Conservation (phyloP, 2,888 invertebrate genomes). For the Ommatoiulus sabulosus region DNA sequence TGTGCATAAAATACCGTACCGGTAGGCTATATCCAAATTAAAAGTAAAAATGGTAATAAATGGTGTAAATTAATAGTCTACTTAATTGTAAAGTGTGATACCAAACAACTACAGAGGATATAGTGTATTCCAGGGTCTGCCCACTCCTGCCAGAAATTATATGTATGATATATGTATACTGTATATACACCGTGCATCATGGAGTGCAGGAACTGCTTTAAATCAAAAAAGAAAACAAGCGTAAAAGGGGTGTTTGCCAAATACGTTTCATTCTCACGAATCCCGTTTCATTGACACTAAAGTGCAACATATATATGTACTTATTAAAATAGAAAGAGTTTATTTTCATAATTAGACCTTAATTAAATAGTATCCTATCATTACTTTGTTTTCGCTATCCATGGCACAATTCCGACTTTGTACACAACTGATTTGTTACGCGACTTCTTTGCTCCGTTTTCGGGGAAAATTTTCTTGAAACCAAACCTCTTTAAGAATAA, state of each 20-base stretch:
- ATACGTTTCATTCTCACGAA: background rate
- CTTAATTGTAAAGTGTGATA: too few species aligned
- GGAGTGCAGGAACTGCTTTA: too few species aligned
- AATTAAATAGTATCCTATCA: background rate
- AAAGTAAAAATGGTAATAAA: too few species aligned
- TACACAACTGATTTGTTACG: background rate
- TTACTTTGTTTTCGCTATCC: background rate
- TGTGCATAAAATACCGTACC: too few species aligned
- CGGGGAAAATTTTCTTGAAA: background rate
- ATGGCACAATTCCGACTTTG: background rate
- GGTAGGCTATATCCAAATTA: too few species aligned
- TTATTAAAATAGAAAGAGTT: background rate
- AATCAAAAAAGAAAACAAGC: background rate
- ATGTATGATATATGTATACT: too few species aligned
- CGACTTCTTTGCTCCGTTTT: background rate
- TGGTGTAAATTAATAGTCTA: too few species aligned
- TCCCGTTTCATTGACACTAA: background rate
- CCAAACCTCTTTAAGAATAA: background rate
- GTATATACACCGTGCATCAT: too few species aligned
- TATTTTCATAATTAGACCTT: background rate
- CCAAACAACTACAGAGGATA: too few species aligned
- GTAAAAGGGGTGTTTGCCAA: too few species aligned
- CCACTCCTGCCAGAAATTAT: too few species aligned
- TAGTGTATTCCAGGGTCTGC: too few species aligned
- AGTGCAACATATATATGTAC: background rate